Evolutionary conservation across 2,113 vertebrate species (phyloP), one percentile per base, ranked within the genome.

Genomic region (Guaruba guarouba): DNA sequence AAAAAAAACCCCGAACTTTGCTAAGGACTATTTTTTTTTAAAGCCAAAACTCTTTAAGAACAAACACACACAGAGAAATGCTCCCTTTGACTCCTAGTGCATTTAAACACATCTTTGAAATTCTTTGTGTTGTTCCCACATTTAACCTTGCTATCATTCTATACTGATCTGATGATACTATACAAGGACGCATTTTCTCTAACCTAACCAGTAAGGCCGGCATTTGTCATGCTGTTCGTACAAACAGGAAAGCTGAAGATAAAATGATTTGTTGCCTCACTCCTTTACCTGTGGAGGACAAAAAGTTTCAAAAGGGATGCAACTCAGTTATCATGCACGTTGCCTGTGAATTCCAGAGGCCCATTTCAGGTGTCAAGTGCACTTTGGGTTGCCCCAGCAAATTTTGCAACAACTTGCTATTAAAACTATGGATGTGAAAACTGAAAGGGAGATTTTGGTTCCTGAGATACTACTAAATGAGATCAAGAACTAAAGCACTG

Each of bases 61-160:
- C 20, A 83, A 73, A 86, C 7, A 3, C 59, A 83, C 49, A 75
- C 48, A 86, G 62, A 48, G 76, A 49, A 37, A 7, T 2, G 3
- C 70, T 95, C 94, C 95, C 95, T 97, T 97, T 95, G 91, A 83
- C 39, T 94, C 96, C 96, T 90, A 92, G 83, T 95, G 90, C 94
- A 95, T 69, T 86, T 73, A 83, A 94, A 87, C 49, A 67, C 25
- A 64, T 15, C 29, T 73, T 70, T 80, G 55, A 96, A 80, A 88
- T 74, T 86, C 61, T 83, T 49, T 9, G 4, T 39, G 57, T n/a
- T 95, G 86, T 52, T 89, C 69, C 74, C 85, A 81, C 69, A 31
- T 54, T 71, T 29, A 88, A 46, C 49, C 29, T 85, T 2, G 1
- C 74, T 69, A 31, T 39, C 39, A 31, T 63, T 85, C 73, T 49